Evolutionary conservation across 2,113 vertebrate species (phyloP), one percentile per base, ranked within the genome.

Genomic region (Limanda limanda): DNA sequence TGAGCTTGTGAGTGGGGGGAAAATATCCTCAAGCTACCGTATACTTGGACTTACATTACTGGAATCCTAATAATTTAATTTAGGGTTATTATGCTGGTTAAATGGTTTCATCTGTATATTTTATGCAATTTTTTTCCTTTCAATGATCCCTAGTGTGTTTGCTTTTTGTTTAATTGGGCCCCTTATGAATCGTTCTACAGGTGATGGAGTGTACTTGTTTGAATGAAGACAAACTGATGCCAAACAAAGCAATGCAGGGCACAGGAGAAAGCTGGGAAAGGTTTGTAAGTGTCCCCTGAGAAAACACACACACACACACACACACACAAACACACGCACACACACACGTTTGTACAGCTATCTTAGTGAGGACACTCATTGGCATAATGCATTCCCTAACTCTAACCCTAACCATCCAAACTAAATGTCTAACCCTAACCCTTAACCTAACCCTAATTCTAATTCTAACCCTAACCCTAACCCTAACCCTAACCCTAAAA

Each of bases 111-210:
- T 78, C 71, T 84, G 74, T 84, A n/a, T 76, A 42, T 82, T 79
- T 83, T 92, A 37, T 8, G 88, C 88, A 88, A 91, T 93, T 82
- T 89, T 93, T 94, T 94, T 91, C 74, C 82, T 83, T 86, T 71
- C 78, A 54, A 68, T 52, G 47, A 68, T 85, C 82, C 79, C 35
- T 37, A 37, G 27, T 10, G 67, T 80, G 65, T 76, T 69, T 77
- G 81, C 82, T 76, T 86, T 78, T 23, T 31, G 31, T 7, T n/a
- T 68, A 45, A 55, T 15, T 37, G 14, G 23, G 64, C 37, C 51
- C 79, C 81, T 24, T 23, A 75, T 31, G 31, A 31, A 31, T 31
- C 31, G 31, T 31, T 5, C 31, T 31, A 89, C 24, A 68, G 62
- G 62, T 88, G 68, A 79, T 7, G n/a, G 67, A 48, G 71, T 71